Base-by-base conservation (phyloP, 2,113 vertebrate species). In the Piaya cayana region DNA sequence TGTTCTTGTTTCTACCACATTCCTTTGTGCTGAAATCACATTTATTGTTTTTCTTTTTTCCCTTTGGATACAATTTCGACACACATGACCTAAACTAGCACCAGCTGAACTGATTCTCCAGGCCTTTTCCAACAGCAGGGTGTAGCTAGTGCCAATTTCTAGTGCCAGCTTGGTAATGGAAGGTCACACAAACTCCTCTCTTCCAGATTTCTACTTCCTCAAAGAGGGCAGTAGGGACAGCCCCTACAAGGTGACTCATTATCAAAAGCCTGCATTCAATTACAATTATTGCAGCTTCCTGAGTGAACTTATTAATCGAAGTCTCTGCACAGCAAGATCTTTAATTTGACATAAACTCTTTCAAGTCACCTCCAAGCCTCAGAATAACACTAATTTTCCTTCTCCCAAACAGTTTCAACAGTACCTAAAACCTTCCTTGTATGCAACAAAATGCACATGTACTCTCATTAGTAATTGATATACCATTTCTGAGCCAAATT, bases 101-200 rank as follows among this genome's bases (percentile, higher is more conserved):
- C 69, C 71, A 91, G 42, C 58, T 50, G 91, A 71, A 92, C 76
- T 93, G 82, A 82, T 92, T 90, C 83, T 93, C 67, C 32, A 21
- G 86, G 82, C 69, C 76, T 84, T 88, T 94, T 91, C 80, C 92
- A 92, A 90, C 92, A 92, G 93, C 90, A 93, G 84, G 70, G 58
- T 64, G 68, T 30, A 79, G 34, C 23, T 12, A 74, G 72, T 85
- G 91, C 80, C 92, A 96, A 52, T 47, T 92, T 55, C 72, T 71
- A 50, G 27, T 86, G 94, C 92, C 95, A 97, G 88, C 65, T 86
- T 78, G n/a, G 53, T 95, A 82, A 77, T 71, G 67, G 81, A 81
- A 91, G 55, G 86, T 93, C 83, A 86, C 58, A 62, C n/a, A 18
- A 80, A 94, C 50, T 72, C 32, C 37, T 42, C 78, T 58, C 67